Conservation (phyloP, 2,888 invertebrate genomes). For the Neocrepidodera transversa region DNA sequence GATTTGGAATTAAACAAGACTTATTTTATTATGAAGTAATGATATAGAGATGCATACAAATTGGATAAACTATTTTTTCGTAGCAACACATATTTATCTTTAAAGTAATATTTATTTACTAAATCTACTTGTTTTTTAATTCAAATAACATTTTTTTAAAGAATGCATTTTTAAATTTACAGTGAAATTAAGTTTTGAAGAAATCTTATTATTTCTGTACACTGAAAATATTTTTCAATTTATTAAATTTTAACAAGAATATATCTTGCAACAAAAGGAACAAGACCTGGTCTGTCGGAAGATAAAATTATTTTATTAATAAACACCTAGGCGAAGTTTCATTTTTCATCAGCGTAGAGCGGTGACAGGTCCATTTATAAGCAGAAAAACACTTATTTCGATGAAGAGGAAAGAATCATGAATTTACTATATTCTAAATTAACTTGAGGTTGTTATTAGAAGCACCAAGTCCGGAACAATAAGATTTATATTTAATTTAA, state of each 20-base stretch:
- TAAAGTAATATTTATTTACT: no score
- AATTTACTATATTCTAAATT: conserved; percentile 12
- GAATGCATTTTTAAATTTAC: no score
- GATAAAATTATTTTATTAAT: conserved; percentile 13
- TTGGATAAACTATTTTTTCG: no score
- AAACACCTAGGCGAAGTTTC: conserved; percentile 1
- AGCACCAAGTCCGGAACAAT: not conserved
- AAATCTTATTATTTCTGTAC: no score
- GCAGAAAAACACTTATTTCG: conserved; percentile 18
- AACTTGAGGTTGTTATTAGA: not conserved
- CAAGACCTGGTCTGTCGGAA: conserved; percentile 6
- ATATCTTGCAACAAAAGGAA: conserved; percentile 1
- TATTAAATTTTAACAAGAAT: not conserved
- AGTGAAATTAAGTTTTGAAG: no score
- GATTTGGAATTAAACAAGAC: no score
- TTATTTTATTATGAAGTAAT: no score
- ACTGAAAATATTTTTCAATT: no score
- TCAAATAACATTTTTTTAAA: no score
- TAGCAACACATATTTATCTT: no score
- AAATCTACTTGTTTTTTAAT: no score
- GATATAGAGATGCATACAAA: no score
- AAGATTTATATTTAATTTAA: not conserved
- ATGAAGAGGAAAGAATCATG: conserved; percentile 18
- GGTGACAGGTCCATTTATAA: conserved; percentile 12
- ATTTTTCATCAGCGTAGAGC: conserved; percentile 1